Evolutionary conservation across 2,888 invertebrate species (phyloP).

Genomic region (Brenthis daphne): DNA sequence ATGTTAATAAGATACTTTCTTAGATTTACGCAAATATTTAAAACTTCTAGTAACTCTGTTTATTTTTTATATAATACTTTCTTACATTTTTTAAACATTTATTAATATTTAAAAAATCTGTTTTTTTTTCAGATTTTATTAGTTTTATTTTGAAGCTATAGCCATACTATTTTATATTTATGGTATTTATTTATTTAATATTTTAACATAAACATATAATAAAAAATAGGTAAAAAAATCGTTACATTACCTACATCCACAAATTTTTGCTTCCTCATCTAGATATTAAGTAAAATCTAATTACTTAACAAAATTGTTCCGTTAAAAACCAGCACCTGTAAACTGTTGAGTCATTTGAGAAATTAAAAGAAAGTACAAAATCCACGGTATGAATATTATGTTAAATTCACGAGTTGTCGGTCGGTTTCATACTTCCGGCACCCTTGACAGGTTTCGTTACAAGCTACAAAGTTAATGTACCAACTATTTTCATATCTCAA

Average conservation of each 20-base stretch:
- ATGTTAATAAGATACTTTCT: too few species aligned
- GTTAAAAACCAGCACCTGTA: constrained; percentile 27
- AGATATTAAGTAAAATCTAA: constrained; percentile 37
- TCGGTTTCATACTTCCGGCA: constrained; percentile 40
- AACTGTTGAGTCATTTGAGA: constrained; percentile 48
- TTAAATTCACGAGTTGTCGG: constrained; percentile 29
- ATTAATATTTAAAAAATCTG: too few species aligned
- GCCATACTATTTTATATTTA: too few species aligned
- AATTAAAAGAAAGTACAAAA: constrained; percentile 46
- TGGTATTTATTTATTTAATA: too few species aligned
- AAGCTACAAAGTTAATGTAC: constrained; percentile 26
- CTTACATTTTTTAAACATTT: too few species aligned
- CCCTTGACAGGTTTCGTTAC: constrained; percentile 49
- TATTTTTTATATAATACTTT: too few species aligned
- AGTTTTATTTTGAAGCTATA: too few species aligned
- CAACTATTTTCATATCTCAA: not conserved
- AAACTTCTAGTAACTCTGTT: too few species aligned
- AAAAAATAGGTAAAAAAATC: not conserved
- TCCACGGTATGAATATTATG: constrained; percentile 42
- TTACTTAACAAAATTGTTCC: constrained; percentile 41
- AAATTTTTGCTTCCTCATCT: constrained; percentile 11
- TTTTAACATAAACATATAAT: too few species aligned
- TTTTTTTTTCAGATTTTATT: too few species aligned
- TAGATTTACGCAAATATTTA: too few species aligned
- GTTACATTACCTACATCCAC: not conserved